Base-by-base conservation (phyloP, 1,140 invertebrate species). In the Apis dorsata region DNA sequence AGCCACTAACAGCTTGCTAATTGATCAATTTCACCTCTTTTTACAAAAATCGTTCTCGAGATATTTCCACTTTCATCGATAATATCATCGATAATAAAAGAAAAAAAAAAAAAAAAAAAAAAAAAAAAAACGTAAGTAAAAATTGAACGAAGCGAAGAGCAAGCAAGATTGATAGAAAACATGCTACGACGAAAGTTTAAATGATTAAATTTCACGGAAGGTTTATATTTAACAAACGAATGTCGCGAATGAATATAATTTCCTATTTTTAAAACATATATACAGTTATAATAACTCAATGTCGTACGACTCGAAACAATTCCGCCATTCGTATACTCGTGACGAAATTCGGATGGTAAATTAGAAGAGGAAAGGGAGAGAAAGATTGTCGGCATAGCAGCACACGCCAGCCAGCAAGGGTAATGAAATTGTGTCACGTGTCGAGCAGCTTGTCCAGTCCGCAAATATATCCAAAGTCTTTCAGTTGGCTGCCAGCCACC, bases 401-500 rank as follows among this genome's bases (percentile, higher is more conserved):
- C 51, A n/a, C 55, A 34, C 57, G 77, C 21, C 44, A 28, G 77
- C 21, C 44, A 28, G 24, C 79, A 74, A 74, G 71, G 63, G 72
- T 68, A 76, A 76, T 44, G 80, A 76, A 81, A 81, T 76, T 81
- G 80, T 81, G 80, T 73, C 80, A 69, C 70, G 70, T 70, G 82
- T 73, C 81, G 80, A 53, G 82, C 70, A 28, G 70, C 57, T 84
- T 81, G 88, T 88, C 85, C 86, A 88, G 86, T 79, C 85, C 87
- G 85, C 83, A 88, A 90, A 90, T 88, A 88, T 86, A 75, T 75
- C 86, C 83, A 81, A 86, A 88, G 87, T 88, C 85, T 90, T 24
- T 59, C 81, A 83, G 84, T 88, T 90, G 86, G 90, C 89, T 85
- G 75, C 70, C 81, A 79, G 85, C 89, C 86, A 91, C 86, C 81